Percentiles rank a stretch among this genome's conserved stretches.
Conservation (phyloP, 2,888 invertebrate species). For the Tanytarsus gracilentus region DNA sequence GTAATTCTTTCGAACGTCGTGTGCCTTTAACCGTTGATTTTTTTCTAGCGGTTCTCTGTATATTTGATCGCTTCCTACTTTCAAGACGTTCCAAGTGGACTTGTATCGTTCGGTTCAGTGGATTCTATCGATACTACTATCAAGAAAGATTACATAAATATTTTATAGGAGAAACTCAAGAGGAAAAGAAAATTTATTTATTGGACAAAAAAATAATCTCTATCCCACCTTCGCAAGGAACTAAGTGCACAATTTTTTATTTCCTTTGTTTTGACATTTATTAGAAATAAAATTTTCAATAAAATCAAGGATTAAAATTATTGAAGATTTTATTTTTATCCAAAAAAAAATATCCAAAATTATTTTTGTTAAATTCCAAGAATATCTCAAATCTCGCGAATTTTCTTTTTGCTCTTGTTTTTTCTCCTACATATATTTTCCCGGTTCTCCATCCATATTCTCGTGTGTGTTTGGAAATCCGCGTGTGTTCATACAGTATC, state of each 20-base stretch:
- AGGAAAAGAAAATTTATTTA: neutral
- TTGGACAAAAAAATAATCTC: neutral
- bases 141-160: neutral
- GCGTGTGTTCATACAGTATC: neutral
- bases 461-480: neutral
- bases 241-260: slow-evolving; percentile 27
- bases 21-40: slow-evolving; percentile 25
- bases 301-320: neutral
- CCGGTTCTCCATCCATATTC: neutral
- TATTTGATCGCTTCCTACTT: slow-evolving; percentile 28
- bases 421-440: neutral
- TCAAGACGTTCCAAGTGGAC: slow-evolving; percentile 18
- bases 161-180: neutral
- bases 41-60: slow-evolving; percentile 26
- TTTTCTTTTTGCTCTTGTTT: no score
- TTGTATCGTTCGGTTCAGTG: neutral
- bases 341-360: neutral
- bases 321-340: neutral
- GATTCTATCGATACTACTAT: neutral
- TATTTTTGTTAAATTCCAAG: neutral
- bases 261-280: neutral
- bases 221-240: no score
- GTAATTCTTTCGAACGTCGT: slow-evolving; percentile 24
- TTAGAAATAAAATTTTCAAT: neutral
- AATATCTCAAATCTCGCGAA: neutral